These are phyloP conservation scores for Cydia amplana DNA, from an alignment of 1,140 invertebrate genomes.

Conservation along the genomic window DNA sequence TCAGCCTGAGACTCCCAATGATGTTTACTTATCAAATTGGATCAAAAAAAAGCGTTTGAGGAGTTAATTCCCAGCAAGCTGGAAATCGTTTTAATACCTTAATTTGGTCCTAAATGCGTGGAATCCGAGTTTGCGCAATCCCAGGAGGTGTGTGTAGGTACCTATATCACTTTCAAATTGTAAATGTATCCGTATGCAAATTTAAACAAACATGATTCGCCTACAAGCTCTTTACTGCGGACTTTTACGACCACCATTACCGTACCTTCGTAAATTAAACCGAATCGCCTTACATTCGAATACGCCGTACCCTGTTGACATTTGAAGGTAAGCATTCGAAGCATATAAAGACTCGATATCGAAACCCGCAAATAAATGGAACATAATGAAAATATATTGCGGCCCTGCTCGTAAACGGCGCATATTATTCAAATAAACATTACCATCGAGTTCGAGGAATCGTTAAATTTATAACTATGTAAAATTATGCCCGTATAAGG, in stretches of 20 bases:
- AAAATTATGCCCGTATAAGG: constrained; percentile 35
- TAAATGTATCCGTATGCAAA: neutral
- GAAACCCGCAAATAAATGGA: constrained; percentile 65
- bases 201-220: constrained; percentile 33
- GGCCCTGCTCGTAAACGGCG: constrained; percentile 58
- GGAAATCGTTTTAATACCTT: too few relatives aligned
- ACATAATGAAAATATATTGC: constrained; percentile 72
- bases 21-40: too few relatives aligned
- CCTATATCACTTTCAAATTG: neutral
- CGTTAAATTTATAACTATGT: constrained; percentile 66
- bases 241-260: constrained; percentile 37
- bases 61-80: too few relatives aligned
- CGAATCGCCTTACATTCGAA: constrained; percentile 49
- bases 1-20: too few relatives aligned
- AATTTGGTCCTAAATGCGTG: too few relatives aligned
- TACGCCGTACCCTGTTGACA: constrained; percentile 56
- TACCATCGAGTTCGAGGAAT: constrained; percentile 55
- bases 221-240: constrained; percentile 36
- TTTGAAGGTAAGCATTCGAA: constrained; percentile 61
- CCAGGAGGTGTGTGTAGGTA: too few relatives aligned
- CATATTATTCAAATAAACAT: constrained; percentile 71
- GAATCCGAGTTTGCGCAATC: too few relatives aligned
- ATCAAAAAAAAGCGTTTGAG: too few relatives aligned
- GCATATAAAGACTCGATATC: constrained; percentile 60
- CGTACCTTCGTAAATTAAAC: constrained; percentile 58